Conservation (phyloP, 2,113 vertebrate species). For the Polypterus senegalus region DNA sequence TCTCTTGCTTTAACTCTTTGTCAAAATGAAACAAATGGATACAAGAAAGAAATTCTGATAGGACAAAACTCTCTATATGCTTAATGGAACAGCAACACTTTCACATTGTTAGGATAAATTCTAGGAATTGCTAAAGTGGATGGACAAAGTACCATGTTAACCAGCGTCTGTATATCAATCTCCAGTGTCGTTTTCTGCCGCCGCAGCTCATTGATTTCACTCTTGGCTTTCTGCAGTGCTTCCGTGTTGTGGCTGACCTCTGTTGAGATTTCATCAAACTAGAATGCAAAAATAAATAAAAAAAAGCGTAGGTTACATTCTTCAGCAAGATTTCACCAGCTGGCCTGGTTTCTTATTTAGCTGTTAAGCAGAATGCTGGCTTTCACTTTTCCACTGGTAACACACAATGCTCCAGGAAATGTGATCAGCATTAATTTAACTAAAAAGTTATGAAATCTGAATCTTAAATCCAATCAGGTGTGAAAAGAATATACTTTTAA, state of each 20-base stretch:
- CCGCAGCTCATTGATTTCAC: slow-evolving; percentile 28
- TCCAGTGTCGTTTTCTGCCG: slow-evolving; percentile 38
- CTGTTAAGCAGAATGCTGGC: neutral
- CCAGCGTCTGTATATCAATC: slow-evolving; percentile 31
- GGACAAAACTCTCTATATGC: neutral
- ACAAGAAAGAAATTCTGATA: too few relatives aligned
- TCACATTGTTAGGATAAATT: neutral
- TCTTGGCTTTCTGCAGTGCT: slow-evolving; percentile 28
- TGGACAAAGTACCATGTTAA: slow-evolving; percentile 32
- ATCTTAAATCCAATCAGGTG: too few relatives aligned
- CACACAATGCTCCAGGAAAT: too few relatives aligned
- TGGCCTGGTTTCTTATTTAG: too few relatives aligned
- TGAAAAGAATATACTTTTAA: too few relatives aligned
- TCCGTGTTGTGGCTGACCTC: slow-evolving; percentile 39
- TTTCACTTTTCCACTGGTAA: neutral
- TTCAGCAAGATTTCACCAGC: too few relatives aligned
- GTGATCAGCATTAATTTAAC: too few relatives aligned
- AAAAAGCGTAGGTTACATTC: neutral
- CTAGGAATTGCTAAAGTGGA: neutral
- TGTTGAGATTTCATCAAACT: slow-evolving; percentile 50
- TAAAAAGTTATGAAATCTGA: too few relatives aligned
- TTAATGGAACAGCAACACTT: neutral
- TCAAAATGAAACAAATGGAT: too few relatives aligned
- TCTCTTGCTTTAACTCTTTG: too few relatives aligned
- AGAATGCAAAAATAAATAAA: too few relatives aligned